Conservation (phyloP, 2,797 vertebrate genomes). For the Thalassophryne amazonica region DNA sequence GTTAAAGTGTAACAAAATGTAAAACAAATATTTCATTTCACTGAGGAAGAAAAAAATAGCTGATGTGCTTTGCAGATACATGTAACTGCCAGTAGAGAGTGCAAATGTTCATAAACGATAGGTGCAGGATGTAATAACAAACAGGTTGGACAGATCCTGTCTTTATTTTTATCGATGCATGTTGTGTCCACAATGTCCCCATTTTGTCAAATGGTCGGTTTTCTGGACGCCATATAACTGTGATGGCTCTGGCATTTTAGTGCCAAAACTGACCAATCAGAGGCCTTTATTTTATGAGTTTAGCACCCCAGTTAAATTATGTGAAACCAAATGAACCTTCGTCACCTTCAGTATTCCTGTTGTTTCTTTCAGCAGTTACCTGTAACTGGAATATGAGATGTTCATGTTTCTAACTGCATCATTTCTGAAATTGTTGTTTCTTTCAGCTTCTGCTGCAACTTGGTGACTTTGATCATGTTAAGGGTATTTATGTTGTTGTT, state of each 20-base stretch:
- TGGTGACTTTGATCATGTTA: too few species aligned
- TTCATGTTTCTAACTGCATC: slow-evolving; percentile 17
- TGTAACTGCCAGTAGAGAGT: slow-evolving; percentile 51
- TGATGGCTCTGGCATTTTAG: not conserved
- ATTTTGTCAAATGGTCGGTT: too few species aligned
- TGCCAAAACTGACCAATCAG: not conserved
- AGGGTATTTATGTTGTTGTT: not conserved
- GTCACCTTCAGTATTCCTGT: not conserved
- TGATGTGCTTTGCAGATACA: slow-evolving; percentile 13
- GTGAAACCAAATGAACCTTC: not conserved
- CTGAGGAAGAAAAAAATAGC: slow-evolving; percentile 12
- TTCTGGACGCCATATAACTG: not conserved
- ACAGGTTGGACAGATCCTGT: not conserved
- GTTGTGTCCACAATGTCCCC: too few species aligned
- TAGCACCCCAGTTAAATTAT: slow-evolving; percentile 5
- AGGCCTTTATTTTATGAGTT: slow-evolving; percentile 8
- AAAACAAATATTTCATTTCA: slow-evolving; percentile 9
- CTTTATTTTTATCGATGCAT: not conserved
- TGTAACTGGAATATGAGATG: slow-evolving; percentile 43
- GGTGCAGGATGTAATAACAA: slow-evolving; percentile 7
- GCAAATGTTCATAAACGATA: not conserved
- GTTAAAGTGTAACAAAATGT: slow-evolving; percentile 16
- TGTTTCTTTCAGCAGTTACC: slow-evolving; percentile 48
- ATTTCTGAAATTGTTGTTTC: not conserved
- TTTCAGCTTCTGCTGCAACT: slow-evolving; percentile 3